Conservation (phyloP, 1,140 invertebrate genomes). For the Archivesica marissinica region DNA sequence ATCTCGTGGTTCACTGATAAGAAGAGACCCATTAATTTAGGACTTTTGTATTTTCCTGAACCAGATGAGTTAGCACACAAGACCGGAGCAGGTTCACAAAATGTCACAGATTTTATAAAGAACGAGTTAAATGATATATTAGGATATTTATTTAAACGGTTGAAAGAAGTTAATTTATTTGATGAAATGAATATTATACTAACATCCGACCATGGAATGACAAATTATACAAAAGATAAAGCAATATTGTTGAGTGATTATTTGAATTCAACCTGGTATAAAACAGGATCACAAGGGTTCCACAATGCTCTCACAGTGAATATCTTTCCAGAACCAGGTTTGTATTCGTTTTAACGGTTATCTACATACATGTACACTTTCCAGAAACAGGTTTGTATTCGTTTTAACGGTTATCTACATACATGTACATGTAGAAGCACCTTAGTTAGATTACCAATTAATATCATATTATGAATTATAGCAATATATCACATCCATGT, state of each 20-base stretch:
- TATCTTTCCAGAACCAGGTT: conserved; percentile 34
- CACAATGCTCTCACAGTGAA: not conserved
- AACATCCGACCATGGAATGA: conserved; percentile 89
- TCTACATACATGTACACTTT: too few relatives aligned
- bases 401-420: too few relatives aligned
- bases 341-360: not conserved
- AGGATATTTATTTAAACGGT: conserved; percentile 70
- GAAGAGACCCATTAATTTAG: conserved; percentile 85
- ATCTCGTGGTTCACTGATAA: conserved; percentile 88
- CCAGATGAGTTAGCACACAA: conserved; percentile 87
- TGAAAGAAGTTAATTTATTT: conserved; percentile 79
- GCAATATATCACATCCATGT: too few relatives aligned
- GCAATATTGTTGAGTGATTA: conserved; percentile 11
- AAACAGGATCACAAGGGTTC: not conserved
- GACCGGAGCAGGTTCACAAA: conserved; percentile 74
- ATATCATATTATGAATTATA: too few relatives aligned
- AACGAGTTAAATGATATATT: conserved; percentile 55
- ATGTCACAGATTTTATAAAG: conserved; percentile 66
- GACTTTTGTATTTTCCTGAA: conserved; percentile 89
- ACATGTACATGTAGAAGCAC: too few relatives aligned
- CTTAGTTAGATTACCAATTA: too few relatives aligned
- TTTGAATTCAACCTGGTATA: conserved; percentile 21
- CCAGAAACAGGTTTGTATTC: too few relatives aligned
- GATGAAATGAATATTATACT: conserved; percentile 88
- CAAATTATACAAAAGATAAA: conserved; percentile 14